phyloP scores from a whole-genome alignment of 2,113 vertebrate species.

The Oceanites oceanicus region DNA sequence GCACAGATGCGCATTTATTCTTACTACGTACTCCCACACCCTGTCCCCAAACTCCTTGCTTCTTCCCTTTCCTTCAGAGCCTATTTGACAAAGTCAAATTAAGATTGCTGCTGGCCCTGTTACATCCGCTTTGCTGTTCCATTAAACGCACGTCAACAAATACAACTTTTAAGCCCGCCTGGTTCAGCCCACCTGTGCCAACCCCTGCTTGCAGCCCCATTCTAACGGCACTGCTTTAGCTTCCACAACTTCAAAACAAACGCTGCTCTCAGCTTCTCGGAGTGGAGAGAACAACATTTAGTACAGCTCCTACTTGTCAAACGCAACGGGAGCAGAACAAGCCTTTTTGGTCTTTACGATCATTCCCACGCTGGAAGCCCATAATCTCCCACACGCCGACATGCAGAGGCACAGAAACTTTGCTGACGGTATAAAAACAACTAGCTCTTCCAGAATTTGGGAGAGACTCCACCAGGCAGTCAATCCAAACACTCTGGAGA shows the following conservation, averaged over 20 bases:
- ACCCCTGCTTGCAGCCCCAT: background rate
- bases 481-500: background rate
- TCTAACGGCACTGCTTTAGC: background rate
- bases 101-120: background rate
- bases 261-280: background rate
- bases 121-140: background rate
- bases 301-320: background rate
- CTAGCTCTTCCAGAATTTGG: background rate
- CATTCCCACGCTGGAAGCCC: background rate
- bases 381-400: background rate
- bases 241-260: background rate
- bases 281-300: background rate
- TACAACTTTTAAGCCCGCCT: background rate
- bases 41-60: background rate
- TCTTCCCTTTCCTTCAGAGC: background rate
- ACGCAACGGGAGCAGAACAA: background rate
- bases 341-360: background rate
- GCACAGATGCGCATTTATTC: background rate
- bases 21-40: accelerated
- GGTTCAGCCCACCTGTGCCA: background rate
- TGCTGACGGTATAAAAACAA: background rate
- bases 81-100: background rate
- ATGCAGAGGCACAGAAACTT: background rate
- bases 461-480: background rate
- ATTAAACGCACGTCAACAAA: background rate